Evolutionary conservation across 64 coral and sea anemone genomes (phyloP).

Genomic region (Platygyra sinensis): DNA sequence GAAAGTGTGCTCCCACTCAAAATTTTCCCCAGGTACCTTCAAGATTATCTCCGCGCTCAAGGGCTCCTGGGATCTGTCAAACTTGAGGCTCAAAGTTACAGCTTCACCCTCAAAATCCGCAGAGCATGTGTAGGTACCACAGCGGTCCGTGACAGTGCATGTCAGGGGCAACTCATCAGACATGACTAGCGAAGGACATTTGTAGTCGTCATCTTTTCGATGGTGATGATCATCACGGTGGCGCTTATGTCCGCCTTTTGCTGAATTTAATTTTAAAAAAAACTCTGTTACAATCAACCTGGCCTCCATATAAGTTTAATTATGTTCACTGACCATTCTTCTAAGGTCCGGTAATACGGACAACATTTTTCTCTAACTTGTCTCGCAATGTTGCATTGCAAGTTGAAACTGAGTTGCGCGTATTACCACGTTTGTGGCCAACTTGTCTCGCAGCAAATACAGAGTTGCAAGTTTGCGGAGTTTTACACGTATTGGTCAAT

Average conservation of each 20-base stretch:
- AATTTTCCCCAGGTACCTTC: background rate
- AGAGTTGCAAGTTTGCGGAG: too few species aligned
- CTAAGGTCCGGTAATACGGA: too few species aligned
- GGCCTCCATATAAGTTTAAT: too few species aligned
- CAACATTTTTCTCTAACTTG: too few species aligned
- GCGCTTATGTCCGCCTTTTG: slow-evolving; percentile 26
- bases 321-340: too few species aligned
- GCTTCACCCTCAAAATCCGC: background rate
- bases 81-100: background rate
- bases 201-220: background rate
- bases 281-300: too few species aligned
- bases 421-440: too few species aligned
- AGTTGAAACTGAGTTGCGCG: too few species aligned
- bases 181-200: background rate
- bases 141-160: background rate
- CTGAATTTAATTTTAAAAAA: background rate
- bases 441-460: too few species aligned
- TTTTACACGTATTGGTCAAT: too few species aligned
- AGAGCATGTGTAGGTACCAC: background rate
- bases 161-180: background rate
- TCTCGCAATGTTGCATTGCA: too few species aligned
- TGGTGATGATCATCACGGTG: background rate
- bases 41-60: background rate
- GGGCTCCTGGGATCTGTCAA: background rate
- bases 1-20: slow-evolving; percentile 9